These are phyloP conservation scores for Cinclus cinclus DNA, from an alignment of 2,113 vertebrate genomes.

Conservation along the genomic window DNA sequence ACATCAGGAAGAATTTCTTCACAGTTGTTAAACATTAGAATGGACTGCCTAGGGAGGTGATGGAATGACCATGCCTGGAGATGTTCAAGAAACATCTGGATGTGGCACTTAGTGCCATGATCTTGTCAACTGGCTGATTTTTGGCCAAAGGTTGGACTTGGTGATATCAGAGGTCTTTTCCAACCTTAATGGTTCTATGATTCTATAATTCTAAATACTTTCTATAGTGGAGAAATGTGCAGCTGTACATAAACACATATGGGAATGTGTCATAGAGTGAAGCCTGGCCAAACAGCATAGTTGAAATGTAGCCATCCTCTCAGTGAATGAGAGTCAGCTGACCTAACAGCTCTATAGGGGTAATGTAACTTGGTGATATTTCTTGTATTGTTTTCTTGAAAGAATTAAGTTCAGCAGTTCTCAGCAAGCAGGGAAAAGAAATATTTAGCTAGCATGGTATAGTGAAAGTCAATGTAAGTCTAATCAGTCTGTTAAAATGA, in stretches of 20 bases:
- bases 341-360: neutral
- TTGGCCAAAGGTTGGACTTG: neutral
- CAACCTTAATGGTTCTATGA: neutral
- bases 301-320: neutral
- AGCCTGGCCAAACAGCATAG: neutral
- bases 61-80: neutral
- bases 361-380: neutral
- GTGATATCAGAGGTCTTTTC: neutral
- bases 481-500: neutral
- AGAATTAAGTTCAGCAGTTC: neutral
- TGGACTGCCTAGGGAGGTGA: neutral
- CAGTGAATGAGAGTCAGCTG: neutral
- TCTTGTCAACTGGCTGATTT: neutral
- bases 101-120: neutral
- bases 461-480: neutral
- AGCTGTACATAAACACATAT: neutral
- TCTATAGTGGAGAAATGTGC: neutral
- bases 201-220: neutral
- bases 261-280: neutral
- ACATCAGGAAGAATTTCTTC: neutral
- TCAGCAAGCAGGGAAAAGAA: neutral
- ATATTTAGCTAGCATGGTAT: fast-evolving
- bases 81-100: neutral
- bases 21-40: neutral
- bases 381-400: neutral